A percentile compares a stretch with the other conserved stretches of the same genome.
Evolutionary conservation across 1,140 invertebrate genomes (phyloP).

Genomic region (Eupeodes corollae): DNA sequence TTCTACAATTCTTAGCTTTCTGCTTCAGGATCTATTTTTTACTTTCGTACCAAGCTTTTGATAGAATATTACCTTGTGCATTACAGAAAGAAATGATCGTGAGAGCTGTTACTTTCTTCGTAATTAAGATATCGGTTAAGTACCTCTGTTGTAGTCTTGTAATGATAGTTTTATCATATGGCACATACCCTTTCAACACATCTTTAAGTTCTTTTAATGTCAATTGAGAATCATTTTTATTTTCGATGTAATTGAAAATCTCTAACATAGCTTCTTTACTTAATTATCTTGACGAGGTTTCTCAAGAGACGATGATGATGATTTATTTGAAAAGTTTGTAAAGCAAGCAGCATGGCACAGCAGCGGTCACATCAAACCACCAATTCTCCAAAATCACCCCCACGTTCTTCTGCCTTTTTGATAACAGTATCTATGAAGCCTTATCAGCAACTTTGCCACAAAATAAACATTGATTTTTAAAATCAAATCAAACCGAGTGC

Average conservation of each 20-base stretch:
- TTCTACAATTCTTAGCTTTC: constrained; percentile 24
- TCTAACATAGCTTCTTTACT: constrained; percentile 2
- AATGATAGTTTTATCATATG: constrained; percentile 1
- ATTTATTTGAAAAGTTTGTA: constrained; percentile 2
- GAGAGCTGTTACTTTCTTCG: background rate
- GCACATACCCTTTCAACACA: background rate
- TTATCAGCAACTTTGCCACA: constrained; percentile 4
- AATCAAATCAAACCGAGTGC: constrained; percentile 13
- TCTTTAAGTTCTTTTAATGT: background rate
- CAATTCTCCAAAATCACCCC: constrained; percentile 8
- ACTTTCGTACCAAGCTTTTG: constrained; percentile 22
- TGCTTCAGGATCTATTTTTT: constrained; percentile 11
- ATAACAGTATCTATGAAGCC: constrained; percentile 8
- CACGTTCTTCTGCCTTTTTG: constrained; percentile 10
- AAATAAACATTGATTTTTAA: constrained; percentile 12
- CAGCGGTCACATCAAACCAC: constrained; percentile 1
- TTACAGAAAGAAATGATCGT: constrained; percentile 12
- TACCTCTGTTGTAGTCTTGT: background rate
- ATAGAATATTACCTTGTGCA: too few relatives aligned
- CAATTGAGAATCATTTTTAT: constrained; percentile 1
- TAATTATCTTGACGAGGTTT: background rate
- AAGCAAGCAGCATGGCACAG: constrained; percentile 1
- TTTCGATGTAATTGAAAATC: constrained; percentile 2
- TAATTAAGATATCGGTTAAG: too few relatives aligned
- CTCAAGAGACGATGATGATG: background rate